These are phyloP conservation scores for Nymphicus hollandicus DNA, from an alignment of 2,113 vertebrate species.

Conservation along the genomic window DNA sequence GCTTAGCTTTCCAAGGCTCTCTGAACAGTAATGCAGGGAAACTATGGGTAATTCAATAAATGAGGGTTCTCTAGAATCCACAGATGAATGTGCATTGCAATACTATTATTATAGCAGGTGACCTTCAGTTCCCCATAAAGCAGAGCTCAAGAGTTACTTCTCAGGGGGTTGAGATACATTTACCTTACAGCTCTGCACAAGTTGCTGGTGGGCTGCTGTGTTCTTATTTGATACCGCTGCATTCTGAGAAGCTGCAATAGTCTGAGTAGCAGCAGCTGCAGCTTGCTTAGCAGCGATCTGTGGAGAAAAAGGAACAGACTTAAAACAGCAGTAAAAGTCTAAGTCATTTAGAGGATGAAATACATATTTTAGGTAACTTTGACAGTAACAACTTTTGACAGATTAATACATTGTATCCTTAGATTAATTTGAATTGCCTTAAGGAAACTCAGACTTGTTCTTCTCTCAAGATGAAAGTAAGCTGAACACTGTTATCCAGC, in stretches of 20 bases:
- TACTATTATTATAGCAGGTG: not conserved
- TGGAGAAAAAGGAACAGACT: not conserved
- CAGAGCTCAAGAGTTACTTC: not conserved
- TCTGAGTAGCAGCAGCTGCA: conserved; percentile 95
- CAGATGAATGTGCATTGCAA: not conserved
- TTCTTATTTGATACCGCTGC: conserved; percentile 96
- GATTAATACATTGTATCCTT: not conserved
- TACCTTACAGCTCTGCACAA: conserved; percentile 99
- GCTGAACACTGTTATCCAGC: not conserved
- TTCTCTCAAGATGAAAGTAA: not conserved
- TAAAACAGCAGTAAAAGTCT: not conserved
- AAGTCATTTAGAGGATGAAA: not conserved
- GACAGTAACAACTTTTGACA: not conserved
- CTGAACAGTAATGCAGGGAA: not conserved
- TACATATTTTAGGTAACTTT: not conserved
- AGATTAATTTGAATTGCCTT: not conserved
- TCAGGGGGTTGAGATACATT: not conserved
- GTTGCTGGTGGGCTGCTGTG: conserved; percentile 90
- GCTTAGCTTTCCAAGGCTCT: not conserved
- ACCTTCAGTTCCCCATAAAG: not conserved
- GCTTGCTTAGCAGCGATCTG: conserved; percentile 97
- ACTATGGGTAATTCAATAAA: not conserved
- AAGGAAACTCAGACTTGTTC: not conserved
- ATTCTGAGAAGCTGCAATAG: conserved; percentile 96
- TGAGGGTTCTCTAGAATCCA: not conserved